Base-by-base conservation (phyloP, 1,140 invertebrate species). In the Galendromus occidentalis region DNA sequence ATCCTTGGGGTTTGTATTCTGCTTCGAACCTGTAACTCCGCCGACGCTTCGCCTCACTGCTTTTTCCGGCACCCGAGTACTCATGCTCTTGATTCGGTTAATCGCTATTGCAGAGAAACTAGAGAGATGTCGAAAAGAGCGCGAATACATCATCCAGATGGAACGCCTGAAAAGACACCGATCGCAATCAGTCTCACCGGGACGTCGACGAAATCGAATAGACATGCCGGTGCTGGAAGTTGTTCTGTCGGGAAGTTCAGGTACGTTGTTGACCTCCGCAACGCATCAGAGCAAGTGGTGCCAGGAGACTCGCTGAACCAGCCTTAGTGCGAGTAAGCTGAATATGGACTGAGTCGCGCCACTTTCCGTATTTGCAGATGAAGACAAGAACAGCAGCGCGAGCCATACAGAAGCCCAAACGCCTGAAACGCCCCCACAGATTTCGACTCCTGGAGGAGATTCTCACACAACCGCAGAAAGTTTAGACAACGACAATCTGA, bases 101-200 rank as follows among this genome's bases (percentile, higher is more conserved):
- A 44, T 18, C 42, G 12, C 42, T 12, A 12, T 59, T 25, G 22
- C 51, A 59, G 51, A 59, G 51, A 59, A 59, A 59, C 51, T 59
- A 33, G 51, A 59, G 25, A 25, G 51, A 25, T 59, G 51, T 25
- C 51, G 51, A 9, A 59, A 59, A 33, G 51, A 59, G 22, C 51
- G 51, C 22, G 51, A 59, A 25, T 59, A 59, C 22, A 59, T 59
- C 20, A 17, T 59, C 14, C 14, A 59, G 25, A 59, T 59, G 51
- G 51, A 59, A 59, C 51, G 51, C 6, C 51, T 59, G 14, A 59
- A 59, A 33, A 59, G 51, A 25, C 51, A 59, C 22, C 51, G 51
- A 59, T 59, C 51, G 9, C 51, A 59, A 25, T 59, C 51, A 1
- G 51, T 59, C 17, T 59, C 51, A 20, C 51, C 51, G 25, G 51